Conservation (phyloP, 2,888 invertebrate genomes). For the Tachina lurida region DNA sequence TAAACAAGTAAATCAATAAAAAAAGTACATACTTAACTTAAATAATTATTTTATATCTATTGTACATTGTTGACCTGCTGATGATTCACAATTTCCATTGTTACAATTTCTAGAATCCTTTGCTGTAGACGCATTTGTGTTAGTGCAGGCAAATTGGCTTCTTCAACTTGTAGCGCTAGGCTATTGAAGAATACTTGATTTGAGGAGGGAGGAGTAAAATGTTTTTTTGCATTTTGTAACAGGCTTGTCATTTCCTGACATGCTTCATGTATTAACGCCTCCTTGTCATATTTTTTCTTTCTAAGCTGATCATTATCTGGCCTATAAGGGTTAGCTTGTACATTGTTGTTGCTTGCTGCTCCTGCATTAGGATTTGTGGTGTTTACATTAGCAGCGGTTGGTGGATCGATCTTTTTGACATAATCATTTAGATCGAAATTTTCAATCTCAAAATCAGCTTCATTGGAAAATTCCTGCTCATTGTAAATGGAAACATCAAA, state of each 20-base stretch:
- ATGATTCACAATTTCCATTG: slow-evolving; percentile 63
- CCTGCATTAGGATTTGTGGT: slow-evolving; percentile 12
- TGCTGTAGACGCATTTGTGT: slow-evolving; percentile 65
- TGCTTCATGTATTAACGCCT: slow-evolving; percentile 60
- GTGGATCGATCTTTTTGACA: slow-evolving; percentile 61
- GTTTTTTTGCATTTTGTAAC: slow-evolving; percentile 66
- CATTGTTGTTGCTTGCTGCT: background rate
- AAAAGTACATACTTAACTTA: slow-evolving; percentile 1
- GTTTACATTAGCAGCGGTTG: slow-evolving; percentile 4
- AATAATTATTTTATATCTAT: slow-evolving; percentile 42
- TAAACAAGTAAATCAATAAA: slow-evolving; percentile 62
- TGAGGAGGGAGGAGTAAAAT: slow-evolving; percentile 65
- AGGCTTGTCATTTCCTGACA: slow-evolving; percentile 63
- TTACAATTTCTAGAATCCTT: slow-evolving; percentile 64
- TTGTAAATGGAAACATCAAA: slow-evolving; percentile 45
- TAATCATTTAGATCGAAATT: slow-evolving; percentile 68
- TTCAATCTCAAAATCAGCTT: slow-evolving; percentile 66
- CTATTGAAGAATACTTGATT: slow-evolving; percentile 66
- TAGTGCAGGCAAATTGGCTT: slow-evolving; percentile 61
- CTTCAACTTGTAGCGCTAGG: slow-evolving; percentile 62
- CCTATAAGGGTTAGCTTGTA: slow-evolving; percentile 1
- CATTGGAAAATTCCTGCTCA: slow-evolving; percentile 54
- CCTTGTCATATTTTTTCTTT: slow-evolving; percentile 66
- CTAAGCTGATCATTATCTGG: slow-evolving; percentile 35
- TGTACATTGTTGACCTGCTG: slow-evolving; percentile 50